Evolutionary conservation across 2,113 vertebrate species (phyloP), one percentile per base, ranked within the genome.

Genomic region (Hippocampus mohnikei): DNA sequence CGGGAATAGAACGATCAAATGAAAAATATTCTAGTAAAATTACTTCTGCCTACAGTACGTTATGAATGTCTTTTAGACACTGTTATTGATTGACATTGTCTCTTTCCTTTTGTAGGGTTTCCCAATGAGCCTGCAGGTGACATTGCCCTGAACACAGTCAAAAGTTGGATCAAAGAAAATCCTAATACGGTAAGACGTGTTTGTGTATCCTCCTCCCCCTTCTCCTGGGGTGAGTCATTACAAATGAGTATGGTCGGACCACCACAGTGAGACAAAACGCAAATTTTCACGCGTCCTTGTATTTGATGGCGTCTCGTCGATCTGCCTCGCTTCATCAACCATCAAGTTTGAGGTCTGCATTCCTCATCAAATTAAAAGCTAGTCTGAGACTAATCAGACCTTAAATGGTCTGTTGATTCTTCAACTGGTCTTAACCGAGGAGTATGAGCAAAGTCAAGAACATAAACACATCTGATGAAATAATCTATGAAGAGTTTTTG

Each of bases 121-220:
- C 97, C 97, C 67, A 98, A 99, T 44, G 96, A 99, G 72, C 96
- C 96, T 72, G 97, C 97, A 76, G 95, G 95, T 29, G 77, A 90
- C 66, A 95, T 98, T 73, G 96, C 97, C 77, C 93, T 99, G 80
- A 88, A 86, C 56, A 97, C 95, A 53, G 92, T 90, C 71, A 98
- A 95, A 89, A 92, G 90, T 72, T 99, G 96, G 96, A 88, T 98
- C 74, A 89, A 85, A 86, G 94, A 94, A 81, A 95, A 98, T 84
- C 88, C 91, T 71, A 92, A 94, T 66, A 91, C 95, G 95, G 97
- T 98, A 95, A 65, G 93, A 78, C 60, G 73, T 37, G 41, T 8
- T 65, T 53, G 53, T 5, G 6, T 77, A 15, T 46, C 12, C 23
- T 25, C 41, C 15, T 5, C 23, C 11, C 5, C 9, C 18, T 62